Conservation (phyloP, 2,888 invertebrate genomes). For the Melinaea marsaeus region DNA sequence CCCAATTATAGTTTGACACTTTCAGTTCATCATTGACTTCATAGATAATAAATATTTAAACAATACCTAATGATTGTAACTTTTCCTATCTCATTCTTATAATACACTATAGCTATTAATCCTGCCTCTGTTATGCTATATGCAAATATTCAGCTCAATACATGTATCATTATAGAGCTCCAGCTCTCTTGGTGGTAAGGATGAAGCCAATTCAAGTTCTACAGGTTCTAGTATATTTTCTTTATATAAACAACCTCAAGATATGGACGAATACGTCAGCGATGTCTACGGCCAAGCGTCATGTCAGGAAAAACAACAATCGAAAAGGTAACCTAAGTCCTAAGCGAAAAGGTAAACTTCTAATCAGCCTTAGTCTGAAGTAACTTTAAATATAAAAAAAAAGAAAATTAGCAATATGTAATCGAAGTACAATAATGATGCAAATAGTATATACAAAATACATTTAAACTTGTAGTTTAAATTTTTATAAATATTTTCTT, state of each 20-base stretch:
- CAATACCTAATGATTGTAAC: no score
- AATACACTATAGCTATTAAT: no score
- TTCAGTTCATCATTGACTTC: not conserved
- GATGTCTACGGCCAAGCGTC: constrained; percentile 41
- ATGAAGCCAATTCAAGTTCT: constrained; percentile 38
- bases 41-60: no score
- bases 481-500: constrained; percentile 10
- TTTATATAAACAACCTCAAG: constrained; percentile 56
- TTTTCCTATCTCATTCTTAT: no score
- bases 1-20: constrained; percentile 1
- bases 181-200: constrained; percentile 45
- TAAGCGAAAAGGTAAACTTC: not conserved
- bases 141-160: no score
- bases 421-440: no score
- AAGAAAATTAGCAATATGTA: no score
- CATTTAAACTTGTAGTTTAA: not conserved
- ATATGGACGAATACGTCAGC: constrained; percentile 48
- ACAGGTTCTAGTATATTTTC: constrained; percentile 55
- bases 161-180: constrained; percentile 40
- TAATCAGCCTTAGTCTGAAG: no score
- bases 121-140: no score
- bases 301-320: constrained; percentile 36
- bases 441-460: no score
- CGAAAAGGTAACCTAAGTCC: constrained; percentile 34
- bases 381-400: no score